Base-by-base conservation (phyloP, 2,113 vertebrate species). In the Podilymbus podiceps region DNA sequence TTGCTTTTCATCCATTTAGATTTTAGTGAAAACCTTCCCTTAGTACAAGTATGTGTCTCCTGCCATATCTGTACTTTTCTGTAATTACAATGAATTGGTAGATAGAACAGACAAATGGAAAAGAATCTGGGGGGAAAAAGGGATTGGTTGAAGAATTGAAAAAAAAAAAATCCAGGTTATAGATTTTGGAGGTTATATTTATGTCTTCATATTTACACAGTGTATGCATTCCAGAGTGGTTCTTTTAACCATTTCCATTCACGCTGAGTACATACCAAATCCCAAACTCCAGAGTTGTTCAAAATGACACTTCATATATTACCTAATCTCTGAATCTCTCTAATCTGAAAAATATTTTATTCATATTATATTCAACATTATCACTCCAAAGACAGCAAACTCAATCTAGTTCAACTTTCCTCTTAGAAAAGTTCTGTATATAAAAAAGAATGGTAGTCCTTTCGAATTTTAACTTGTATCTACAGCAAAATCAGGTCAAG, bases 241-340 rank as follows among this genome's bases (percentile, higher is more conserved):
- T 56, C 30, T 82, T 91, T 78, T 76, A 95, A 85, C 88, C 49
- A 77, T 69, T 85, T 96, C 40, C 13, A 25, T 93, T 97, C 85
- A 94, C 87, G 42, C 16, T 84, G 18, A 30, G 12, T 53, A 78
- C 71, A 86, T 92, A 93, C 60, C 69, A 88, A 94, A 93, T 68
- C 85, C 90, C 64, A 87, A 83, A 94, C 64, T 96, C 78, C 60
- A 89, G 67, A 92, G 60, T 55, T 90, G 76, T 53, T 96, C 87
- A 96, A 92, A 95, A 93, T 88, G 46, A 77, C 68, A 53, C 63
- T 92, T 88, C 64, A 72, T 95, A 52, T 96, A 92, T 68, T 78
- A 88, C 46, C 53, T 24, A 9, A 88, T 90, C 56, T 93, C 91
- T 60, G 46, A 94, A 96, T 88, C 47, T 25, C 25, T 79, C 46